Evolutionary conservation across 2,888 invertebrate species (phyloP).

Genomic region (Alitta virens): DNA sequence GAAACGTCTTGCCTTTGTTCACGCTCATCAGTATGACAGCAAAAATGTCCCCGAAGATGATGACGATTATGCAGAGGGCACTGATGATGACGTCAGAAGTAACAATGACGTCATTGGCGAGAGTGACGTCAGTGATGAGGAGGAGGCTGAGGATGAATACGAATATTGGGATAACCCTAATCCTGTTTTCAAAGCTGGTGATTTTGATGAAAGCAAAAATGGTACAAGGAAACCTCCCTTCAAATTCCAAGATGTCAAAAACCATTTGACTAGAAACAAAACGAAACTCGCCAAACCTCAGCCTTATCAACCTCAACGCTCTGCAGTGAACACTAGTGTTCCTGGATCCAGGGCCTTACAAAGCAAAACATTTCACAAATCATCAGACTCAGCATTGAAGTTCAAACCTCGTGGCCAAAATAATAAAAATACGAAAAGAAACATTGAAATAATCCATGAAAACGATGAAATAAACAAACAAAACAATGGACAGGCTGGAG

Average conservation of each 20-base stretch:
- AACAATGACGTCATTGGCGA: neutral
- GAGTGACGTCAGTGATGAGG: neutral
- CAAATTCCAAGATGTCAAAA: neutral
- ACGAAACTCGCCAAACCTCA: neutral
- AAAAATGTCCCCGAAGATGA: conserved; percentile 1
- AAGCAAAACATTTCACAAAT: neutral
- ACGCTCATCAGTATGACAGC: neutral
- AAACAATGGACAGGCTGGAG: neutral
- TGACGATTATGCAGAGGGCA: conserved; percentile 4
- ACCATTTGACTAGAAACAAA: neutral
- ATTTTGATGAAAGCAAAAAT: conserved; percentile 8
- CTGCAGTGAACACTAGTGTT: neutral
- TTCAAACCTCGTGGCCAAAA: neutral
- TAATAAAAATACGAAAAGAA: neutral
- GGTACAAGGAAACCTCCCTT: neutral
- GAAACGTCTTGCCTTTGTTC: neutral
- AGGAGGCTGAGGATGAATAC: conserved; percentile 6
- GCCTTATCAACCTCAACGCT: neutral
- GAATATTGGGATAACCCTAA: conserved; percentile 14
- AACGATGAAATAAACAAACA: neutral
- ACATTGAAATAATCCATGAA: neutral
- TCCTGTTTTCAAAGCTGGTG: conserved; percentile 12
- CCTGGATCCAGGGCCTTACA: conserved; percentile 1
- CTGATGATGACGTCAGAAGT: conserved; percentile 1
- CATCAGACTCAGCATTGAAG: neutral